phyloP scores from a whole-genome alignment of 2,113 vertebrate species.

The Paramisgurnus dabryanus region DNA sequence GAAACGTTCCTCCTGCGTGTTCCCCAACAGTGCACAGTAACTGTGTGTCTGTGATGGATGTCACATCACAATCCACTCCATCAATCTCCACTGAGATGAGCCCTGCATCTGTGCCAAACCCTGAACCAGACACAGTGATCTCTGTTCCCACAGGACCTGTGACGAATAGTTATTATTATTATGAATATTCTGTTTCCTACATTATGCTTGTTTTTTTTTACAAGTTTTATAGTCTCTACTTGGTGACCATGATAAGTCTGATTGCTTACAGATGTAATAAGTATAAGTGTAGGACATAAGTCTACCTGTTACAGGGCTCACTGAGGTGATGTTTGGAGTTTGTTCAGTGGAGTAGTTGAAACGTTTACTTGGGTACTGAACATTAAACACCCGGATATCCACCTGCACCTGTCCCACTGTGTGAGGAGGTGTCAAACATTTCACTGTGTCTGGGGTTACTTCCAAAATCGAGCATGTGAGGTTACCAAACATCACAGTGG shows the following conservation, averaged over 20 bases:
- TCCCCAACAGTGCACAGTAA: slow-evolving; percentile 70
- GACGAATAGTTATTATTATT: not conserved
- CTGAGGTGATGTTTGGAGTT: slow-evolving; percentile 73
- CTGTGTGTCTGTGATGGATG: slow-evolving; percentile 61
- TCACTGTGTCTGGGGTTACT: slow-evolving; percentile 59
- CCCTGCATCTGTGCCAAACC: slow-evolving; percentile 69
- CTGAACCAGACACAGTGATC: slow-evolving; percentile 75
- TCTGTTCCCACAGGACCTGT: slow-evolving; percentile 74
- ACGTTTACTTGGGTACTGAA: slow-evolving; percentile 70
- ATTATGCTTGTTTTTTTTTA: no score
- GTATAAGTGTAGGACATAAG: no score
- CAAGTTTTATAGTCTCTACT: no score
- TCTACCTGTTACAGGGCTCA: slow-evolving; percentile 77
- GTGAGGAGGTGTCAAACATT: slow-evolving; percentile 70
- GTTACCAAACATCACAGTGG: slow-evolving; percentile 72
- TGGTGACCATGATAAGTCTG: no score
- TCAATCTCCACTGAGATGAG: slow-evolving; percentile 69
- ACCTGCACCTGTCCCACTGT: slow-evolving; percentile 58
- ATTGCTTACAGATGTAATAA: no score
- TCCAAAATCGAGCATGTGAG: slow-evolving; percentile 67
- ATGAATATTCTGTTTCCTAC: no score
- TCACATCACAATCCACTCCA: slow-evolving; percentile 66
- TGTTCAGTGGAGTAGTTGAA: slow-evolving; percentile 74
- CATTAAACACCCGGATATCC: slow-evolving; percentile 65
- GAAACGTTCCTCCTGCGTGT: slow-evolving; percentile 76